These are phyloP conservation scores for Balaeniceps rex DNA, from an alignment of 2,113 vertebrate genomes.

Conservation along the genomic window DNA sequence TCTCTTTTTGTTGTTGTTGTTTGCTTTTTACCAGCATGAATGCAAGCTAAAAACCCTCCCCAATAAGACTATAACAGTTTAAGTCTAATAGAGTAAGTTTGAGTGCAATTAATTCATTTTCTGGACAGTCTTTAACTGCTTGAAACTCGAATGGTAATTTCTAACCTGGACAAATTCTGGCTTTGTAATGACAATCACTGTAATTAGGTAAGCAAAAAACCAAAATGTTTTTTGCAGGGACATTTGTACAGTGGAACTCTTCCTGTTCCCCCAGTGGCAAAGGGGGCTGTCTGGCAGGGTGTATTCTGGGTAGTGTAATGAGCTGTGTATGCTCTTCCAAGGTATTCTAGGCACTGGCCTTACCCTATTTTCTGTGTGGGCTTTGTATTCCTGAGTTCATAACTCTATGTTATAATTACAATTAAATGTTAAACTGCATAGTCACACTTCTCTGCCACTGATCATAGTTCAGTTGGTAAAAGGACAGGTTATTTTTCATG, in stretches of 20 bases:
- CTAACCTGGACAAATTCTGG: neutral
- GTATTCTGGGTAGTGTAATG: neutral
- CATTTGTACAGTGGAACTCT: fast-evolving
- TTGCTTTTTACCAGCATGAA: neutral
- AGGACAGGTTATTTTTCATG: neutral
- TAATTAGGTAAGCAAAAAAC: neutral
- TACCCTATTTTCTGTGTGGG: neutral
- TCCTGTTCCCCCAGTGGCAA: neutral
- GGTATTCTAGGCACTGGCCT: neutral
- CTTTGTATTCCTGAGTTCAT: neutral
- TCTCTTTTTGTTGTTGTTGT: neutral
- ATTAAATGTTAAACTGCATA: neutral
- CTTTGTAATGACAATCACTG: neutral
- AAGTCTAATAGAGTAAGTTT: neutral
- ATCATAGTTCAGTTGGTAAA: neutral
- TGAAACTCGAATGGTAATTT: neutral
- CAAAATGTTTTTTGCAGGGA: neutral
- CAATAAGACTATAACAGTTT: neutral
- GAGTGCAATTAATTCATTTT: neutral
- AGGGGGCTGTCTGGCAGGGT: neutral
- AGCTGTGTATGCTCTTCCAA: neutral
- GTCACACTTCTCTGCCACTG: neutral
- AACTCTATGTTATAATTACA: neutral
- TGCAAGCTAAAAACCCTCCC: neutral
- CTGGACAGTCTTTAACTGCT: neutral